A percentile compares a stretch with the other conserved stretches of the same genome.
These are phyloP conservation scores for Zygothrica quintamaculata DNA, from an alignment of 2,888 invertebrate genomes.

Conservation along the genomic window DNA sequence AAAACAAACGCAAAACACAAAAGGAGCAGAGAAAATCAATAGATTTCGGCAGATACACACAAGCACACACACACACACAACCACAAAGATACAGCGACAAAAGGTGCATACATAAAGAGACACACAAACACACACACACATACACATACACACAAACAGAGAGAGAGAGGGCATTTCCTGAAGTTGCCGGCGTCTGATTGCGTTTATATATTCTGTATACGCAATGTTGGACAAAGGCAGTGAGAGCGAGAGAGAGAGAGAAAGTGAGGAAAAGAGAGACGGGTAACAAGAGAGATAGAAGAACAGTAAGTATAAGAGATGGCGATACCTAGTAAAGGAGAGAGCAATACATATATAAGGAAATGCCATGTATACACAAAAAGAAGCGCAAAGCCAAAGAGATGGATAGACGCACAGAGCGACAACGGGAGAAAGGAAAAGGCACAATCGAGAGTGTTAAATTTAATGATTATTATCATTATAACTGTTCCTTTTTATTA, in stretches of 20 bases:
- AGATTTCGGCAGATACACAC: conserved; percentile 74
- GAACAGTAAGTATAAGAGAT: conserved; percentile 2
- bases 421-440: too few species aligned
- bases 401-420: too few species aligned
- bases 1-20: conserved; percentile 43
- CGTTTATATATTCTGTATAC: conserved; percentile 52
- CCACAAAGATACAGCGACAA: too few species aligned
- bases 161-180: conserved; percentile 48
- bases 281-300: background rate
- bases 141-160: conserved; percentile 11
- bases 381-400: too few species aligned
- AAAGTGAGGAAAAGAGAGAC: background rate
- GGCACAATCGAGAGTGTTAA: too few species aligned
- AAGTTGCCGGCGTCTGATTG: conserved; percentile 51
- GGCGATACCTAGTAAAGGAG: conserved; percentile 5
- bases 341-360: too few species aligned
- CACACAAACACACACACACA: conserved; percentile 13
- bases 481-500: conserved; percentile 8
- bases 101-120: conserved; percentile 15
- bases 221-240: conserved; percentile 37
- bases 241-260: background rate
- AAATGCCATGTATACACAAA: too few species aligned
- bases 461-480: conserved; percentile 58
- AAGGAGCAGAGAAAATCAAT: conserved; percentile 72
- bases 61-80: conserved; percentile 18